Evolutionary conservation across 2,797 vertebrate species (phyloP).

Genomic region (Carcharodon carcharias): DNA sequence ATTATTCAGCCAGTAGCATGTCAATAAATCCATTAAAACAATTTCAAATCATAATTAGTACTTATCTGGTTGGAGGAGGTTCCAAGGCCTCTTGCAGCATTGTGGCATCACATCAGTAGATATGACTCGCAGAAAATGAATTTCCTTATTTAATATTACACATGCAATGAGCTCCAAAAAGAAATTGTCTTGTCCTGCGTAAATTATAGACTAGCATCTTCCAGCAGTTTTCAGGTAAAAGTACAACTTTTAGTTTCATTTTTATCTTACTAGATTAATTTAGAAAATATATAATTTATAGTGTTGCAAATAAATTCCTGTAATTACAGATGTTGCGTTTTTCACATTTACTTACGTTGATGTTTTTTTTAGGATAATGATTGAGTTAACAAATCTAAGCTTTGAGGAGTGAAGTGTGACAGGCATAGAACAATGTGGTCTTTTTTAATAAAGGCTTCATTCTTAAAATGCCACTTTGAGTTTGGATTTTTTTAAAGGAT

Average conservation of each 20-base stretch:
- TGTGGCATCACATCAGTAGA: neutral
- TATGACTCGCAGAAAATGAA: neutral
- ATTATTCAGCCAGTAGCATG: conserved; percentile 2
- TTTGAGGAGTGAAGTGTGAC: neutral
- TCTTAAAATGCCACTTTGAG: neutral
- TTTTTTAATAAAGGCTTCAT: neutral
- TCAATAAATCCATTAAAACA: conserved; percentile 18
- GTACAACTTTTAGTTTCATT: neutral
- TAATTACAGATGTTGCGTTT: neutral
- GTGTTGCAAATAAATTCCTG: no score
- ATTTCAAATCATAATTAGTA: conserved; percentile 10
- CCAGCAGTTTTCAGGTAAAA: neutral
- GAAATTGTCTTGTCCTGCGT: neutral
- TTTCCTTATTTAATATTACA: neutral
- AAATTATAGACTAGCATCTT: neutral
- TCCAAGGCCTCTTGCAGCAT: neutral
- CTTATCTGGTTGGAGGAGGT: conserved; percentile 18
- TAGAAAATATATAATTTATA: neutral
- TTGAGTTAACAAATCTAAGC: neutral
- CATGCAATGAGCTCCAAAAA: neutral
- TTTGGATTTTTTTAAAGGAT: conserved; percentile 19
- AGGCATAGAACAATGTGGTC: neutral
- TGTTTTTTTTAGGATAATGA: neutral
- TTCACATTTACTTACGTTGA: neutral
- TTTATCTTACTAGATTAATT: neutral